These are phyloP conservation scores for Neoitamus cyanurus DNA, from an alignment of 2,888 invertebrate species.

Conservation along the genomic window DNA sequence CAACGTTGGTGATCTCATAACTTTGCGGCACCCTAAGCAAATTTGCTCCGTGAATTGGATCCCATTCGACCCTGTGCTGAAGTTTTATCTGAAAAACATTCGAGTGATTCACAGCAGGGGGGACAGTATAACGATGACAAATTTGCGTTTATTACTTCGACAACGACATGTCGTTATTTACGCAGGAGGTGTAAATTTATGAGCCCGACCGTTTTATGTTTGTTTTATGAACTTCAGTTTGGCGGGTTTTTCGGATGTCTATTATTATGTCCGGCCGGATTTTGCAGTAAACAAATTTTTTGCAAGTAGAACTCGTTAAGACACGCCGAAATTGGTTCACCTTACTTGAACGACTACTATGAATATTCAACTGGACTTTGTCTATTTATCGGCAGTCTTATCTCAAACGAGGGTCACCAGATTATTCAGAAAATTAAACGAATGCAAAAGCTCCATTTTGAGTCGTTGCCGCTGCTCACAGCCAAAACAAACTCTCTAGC, in stretches of 20 bases:
- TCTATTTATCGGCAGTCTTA: neutral
- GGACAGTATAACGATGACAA: conserved; percentile 54
- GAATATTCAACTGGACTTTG: neutral
- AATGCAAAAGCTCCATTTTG: neutral
- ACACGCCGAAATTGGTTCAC: neutral
- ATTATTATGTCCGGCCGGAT: neutral
- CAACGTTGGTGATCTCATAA: conserved; percentile 17
- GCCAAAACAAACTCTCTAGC: neutral
- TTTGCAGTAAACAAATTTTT: neutral
- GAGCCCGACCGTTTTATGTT: neutral
- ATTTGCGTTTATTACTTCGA: conserved; percentile 54
- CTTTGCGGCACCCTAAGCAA: neutral
- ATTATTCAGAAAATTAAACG: neutral
- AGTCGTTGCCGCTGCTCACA: neutral
- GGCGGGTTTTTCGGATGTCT: neutral
- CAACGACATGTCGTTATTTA: conserved; percentile 53
- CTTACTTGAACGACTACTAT: neutral
- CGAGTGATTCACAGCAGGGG: conserved; percentile 32
- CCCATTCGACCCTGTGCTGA: conserved; percentile 20
- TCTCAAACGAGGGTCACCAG: neutral
- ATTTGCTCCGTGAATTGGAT: conserved; percentile 7
- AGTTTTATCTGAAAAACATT: conserved; percentile 34
- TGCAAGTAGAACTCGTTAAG: neutral
- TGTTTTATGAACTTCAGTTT: neutral
- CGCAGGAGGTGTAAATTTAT: conserved; percentile 39